A percentile compares a stretch with the other conserved stretches of the same genome.
These are phyloP conservation scores for Sus cebifrons DNA, from an alignment of 2,797 vertebrate species.

Conservation along the genomic window DNA sequence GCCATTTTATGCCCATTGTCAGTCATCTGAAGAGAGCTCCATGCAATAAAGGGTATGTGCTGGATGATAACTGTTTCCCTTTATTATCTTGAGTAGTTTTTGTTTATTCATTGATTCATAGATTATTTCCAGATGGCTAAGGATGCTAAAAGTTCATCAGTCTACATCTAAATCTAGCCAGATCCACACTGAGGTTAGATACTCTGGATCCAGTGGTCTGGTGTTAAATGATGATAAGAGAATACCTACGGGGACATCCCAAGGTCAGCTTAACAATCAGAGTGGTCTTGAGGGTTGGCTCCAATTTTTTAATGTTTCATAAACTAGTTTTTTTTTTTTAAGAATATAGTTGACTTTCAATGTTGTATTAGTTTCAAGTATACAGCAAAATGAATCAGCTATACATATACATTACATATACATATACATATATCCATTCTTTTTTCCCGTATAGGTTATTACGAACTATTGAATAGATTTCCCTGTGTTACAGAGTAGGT, in stretches of 20 bases:
- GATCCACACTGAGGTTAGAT: background rate
- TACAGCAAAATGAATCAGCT: no score
- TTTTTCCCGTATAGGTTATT: no score
- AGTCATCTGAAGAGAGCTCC: background rate
- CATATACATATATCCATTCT: no score
- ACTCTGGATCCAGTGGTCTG: background rate
- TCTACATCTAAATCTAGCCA: background rate
- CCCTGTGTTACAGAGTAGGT: no score
- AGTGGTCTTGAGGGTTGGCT: background rate
- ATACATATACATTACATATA: no score
- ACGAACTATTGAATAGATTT: no score
- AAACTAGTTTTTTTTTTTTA: no score
- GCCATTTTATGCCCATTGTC: background rate
- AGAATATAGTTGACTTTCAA: no score
- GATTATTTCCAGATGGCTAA: slow-evolving; percentile 15
- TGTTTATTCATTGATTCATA: background rate
- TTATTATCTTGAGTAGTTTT: background rate
- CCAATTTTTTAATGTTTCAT: background rate
- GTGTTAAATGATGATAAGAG: background rate
- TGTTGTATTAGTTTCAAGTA: no score
- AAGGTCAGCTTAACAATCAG: background rate
- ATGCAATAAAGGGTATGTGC: background rate
- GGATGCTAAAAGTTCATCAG: background rate
- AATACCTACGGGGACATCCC: background rate
- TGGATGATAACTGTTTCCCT: background rate